Base-by-base conservation (phyloP, 2,797 vertebrate species). In the Pseudochirops corinnae region DNA sequence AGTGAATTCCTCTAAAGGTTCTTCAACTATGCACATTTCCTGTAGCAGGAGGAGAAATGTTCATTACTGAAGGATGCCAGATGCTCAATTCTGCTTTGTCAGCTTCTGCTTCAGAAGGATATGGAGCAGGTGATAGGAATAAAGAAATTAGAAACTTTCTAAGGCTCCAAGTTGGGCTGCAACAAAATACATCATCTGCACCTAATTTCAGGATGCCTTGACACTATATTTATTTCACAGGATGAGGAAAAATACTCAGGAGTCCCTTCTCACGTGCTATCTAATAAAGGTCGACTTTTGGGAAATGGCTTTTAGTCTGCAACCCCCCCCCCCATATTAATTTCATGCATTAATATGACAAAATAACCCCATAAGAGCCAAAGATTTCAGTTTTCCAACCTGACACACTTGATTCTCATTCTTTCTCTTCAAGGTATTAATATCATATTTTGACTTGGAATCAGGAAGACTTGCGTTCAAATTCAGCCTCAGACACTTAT, bases 21-120 rank as follows among this genome's bases (percentile, higher is more conserved):
- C 99, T 93, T 99, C 99, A 97, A 98, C 98, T 0, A 99, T 97
- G 97, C 99, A 99, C 98, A 99, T 99, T 98, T 99, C 99, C 99
- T 99, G 95, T 93, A 97, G 98, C 96, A 94, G 94, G 95, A 98
- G 98, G 94, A 97, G 95, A 96, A 97, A 4, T 6, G n/a, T 94
- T 97, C 96, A 97, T 33, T 92, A 55, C 74, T 87, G 74, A 87
- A 87, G 87, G 87, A 82, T 39, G 95, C 90, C 82, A 92, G 90
- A 62, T 92, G 91, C 91, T 97, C 55, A 56, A 1, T 62, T 31
- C 90, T 60, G 39, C 92, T 97, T 94, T 93, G 93, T 93, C 52
- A 92, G 97, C 52, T 53, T 98, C 95, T 96, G 92, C 94, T 97
- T 97, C 92, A 93, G 95, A 97, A 92, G 97, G 97, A 94, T 1